A percentile compares a stretch with the other conserved stretches of the same genome.
phyloP scores from a whole-genome alignment of 1,140 invertebrate species.

The Triops cancriformis region DNA sequence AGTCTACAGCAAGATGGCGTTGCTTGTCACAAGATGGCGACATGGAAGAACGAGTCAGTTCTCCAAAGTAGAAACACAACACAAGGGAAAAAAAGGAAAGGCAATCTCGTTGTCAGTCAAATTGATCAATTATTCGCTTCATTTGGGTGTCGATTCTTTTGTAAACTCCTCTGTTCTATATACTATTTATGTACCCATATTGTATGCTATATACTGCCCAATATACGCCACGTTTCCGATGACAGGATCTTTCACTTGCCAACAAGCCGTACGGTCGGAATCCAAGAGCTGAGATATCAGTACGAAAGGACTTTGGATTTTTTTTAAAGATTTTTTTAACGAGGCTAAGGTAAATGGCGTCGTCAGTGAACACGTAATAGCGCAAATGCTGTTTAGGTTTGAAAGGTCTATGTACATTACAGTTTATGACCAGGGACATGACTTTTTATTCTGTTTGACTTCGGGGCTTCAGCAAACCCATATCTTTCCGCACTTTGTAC shows the following conservation, averaged over 20 bases:
- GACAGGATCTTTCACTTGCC: not conserved
- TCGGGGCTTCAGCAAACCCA: constrained; percentile 33
- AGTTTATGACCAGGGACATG: too few species aligned
- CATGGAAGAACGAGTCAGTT: not conserved
- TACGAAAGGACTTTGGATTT: too few species aligned
- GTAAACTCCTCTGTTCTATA: not conserved
- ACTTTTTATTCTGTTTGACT: not conserved
- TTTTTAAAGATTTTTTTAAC: too few species aligned
- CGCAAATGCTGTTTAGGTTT: too few species aligned
- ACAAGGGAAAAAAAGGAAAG: not conserved
- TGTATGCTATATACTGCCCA: not conserved
- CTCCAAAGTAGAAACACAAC: not conserved
- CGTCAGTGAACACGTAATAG: too few species aligned
- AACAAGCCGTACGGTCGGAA: not conserved
- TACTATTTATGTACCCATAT: not conserved
- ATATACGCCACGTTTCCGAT: not conserved
- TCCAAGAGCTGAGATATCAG: too few species aligned
- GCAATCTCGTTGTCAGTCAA: constrained; percentile 10
- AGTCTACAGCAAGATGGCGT: too few species aligned
- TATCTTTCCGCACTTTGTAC: constrained; percentile 56
- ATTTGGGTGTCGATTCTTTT: not conserved
- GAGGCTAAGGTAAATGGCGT: too few species aligned
- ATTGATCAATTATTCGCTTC: constrained; percentile 7
- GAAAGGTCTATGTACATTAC: too few species aligned
- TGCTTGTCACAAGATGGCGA: not conserved